Base-by-base conservation (phyloP, 2,113 vertebrate species). In the Calidris pygmaea region DNA sequence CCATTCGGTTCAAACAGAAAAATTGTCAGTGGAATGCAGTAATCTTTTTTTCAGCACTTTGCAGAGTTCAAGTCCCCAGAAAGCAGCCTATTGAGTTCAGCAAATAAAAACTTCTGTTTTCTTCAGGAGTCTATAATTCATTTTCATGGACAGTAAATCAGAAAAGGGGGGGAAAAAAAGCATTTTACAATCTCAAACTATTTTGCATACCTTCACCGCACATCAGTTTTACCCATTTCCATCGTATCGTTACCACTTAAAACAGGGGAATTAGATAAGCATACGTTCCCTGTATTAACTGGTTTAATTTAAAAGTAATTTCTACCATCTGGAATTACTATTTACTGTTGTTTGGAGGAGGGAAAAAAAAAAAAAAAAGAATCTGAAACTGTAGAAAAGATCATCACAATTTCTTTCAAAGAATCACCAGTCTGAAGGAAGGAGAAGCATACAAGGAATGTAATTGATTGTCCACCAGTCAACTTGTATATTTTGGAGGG, bases 131-230 rank as follows among this genome's bases (percentile, higher is more conserved):
- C 60, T 89, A 82, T 94, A 97, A 97, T 77, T 97, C 92, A 97
- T 93, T 95, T 98, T 95, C 96, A 97, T 96, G 97, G 93, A 97
- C 96, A 94, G 97, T 97, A 98, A 98, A 97, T 96, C 91, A 96
- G 83, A 72, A 84, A 89, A 81, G 26, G 32, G 55, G 41, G 56
- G 29, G 14, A 4, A 10, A 4, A 20, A 47, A 96, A 78, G 72
- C 79, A 60, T 95, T 96, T 97, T 91, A 95, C 81, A 92, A 58
- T 95, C 95, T 94, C 89, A 97, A 96, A 85, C 78, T 94, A 72
- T 93, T 97, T 97, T 97, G 94, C 96, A 95, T 96, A 89, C 95
- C 84, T 95, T 63, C 79, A 18, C 85, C 52, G 41, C 75, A 94
- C 95, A 96, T 93, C 96, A 20, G 39, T 95, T 97, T 97, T 95